Conservation (phyloP, 2,797 vertebrate genomes). For the Gallinago nigripennis region DNA sequence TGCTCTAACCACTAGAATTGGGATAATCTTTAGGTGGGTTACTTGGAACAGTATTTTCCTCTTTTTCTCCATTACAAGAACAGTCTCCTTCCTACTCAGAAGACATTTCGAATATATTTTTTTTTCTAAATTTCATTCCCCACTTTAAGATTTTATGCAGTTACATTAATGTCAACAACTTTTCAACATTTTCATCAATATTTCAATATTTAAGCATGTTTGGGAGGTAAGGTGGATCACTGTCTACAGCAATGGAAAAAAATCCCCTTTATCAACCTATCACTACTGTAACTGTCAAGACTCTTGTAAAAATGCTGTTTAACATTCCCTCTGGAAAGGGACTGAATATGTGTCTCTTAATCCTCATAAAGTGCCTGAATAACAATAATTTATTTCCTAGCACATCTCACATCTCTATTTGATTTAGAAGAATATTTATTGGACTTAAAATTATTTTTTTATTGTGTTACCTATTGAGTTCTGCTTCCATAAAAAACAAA, state of each 20-base stretch:
- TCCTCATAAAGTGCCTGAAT: not conserved
- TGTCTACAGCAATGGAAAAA: not conserved
- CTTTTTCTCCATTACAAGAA: not conserved
- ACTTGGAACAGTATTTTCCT: not conserved
- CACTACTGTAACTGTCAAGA: not conserved
- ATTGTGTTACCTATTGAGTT: not conserved
- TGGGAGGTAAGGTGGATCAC: not conserved
- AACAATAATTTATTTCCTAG: not conserved
- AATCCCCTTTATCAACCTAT: not conserved
- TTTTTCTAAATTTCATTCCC: not conserved
- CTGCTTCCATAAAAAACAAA: not conserved
- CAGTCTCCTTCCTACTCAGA: not conserved
- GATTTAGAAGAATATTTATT: not conserved
- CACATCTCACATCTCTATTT: not conserved
- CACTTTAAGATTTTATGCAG: not conserved
- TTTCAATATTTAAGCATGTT: not conserved
- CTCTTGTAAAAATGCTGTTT: not conserved
- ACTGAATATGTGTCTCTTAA: not conserved
- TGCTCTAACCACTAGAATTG: not conserved
- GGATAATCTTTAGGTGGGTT: not conserved
- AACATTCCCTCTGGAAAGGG: not conserved
- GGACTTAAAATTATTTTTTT: not conserved
- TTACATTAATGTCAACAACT: not conserved
- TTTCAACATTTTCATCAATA: not conserved
- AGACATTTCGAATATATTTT: not conserved